These are phyloP conservation scores for Dynastes hyllus DNA, from an alignment of 2,888 invertebrate genomes.

Conservation along the genomic window DNA sequence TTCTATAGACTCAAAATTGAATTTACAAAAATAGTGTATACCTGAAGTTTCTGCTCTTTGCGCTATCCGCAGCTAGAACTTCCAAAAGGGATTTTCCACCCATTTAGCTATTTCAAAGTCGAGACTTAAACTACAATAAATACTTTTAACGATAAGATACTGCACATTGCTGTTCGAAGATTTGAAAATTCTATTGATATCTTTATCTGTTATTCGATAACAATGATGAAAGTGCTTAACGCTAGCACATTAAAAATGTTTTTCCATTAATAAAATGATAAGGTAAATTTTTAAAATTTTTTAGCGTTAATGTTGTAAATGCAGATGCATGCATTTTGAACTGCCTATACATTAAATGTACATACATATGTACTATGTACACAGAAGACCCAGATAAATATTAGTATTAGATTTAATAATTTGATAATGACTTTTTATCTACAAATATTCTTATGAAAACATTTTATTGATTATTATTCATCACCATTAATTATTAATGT, in stretches of 20 bases:
- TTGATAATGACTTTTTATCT: neutral
- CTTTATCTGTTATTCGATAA: constrained; percentile 42
- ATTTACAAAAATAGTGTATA: constrained; percentile 4
- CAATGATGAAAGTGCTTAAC: constrained; percentile 11
- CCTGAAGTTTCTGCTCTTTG: constrained; percentile 42
- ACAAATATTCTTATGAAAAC: neutral
- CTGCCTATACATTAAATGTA: too few relatives aligned
- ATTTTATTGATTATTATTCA: neutral
- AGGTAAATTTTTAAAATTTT: neutral
- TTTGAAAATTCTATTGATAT: constrained; percentile 27
- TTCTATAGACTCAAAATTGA: neutral
- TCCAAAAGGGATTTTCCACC: constrained; percentile 47
- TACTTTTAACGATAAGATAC: constrained; percentile 43
- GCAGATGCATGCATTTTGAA: neutral
- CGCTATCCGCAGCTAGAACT: constrained; percentile 42
- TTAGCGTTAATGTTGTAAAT: neutral
- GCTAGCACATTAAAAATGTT: neutral
- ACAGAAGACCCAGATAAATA: too few relatives aligned
- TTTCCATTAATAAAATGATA: constrained; percentile 21
- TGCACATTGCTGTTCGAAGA: constrained; percentile 15
- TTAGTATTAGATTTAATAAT: too few relatives aligned
- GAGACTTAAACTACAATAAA: constrained; percentile 20
- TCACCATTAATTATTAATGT: too few relatives aligned
- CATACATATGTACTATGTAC: too few relatives aligned
- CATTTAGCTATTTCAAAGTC: constrained; percentile 28